Conservation (phyloP, 2,888 invertebrate species). For the Xanthia togata region DNA sequence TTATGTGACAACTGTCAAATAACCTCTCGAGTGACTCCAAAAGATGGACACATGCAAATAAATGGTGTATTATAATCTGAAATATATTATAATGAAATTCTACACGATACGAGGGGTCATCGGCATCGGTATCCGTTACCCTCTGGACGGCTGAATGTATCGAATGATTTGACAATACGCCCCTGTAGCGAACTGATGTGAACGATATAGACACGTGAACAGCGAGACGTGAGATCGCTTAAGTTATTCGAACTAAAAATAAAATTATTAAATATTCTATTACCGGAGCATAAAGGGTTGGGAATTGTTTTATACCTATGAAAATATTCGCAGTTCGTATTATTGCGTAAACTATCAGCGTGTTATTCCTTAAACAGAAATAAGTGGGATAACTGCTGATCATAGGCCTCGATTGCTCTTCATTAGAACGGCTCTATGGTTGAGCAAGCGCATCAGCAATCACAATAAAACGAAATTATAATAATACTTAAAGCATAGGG, state of each 20-base stretch:
- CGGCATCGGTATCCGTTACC: slow-evolving; percentile 64
- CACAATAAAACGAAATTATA: not conserved
- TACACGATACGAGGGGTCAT: slow-evolving; percentile 61
- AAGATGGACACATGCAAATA: slow-evolving; percentile 54
- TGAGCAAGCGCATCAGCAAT: not conserved
- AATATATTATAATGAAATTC: slow-evolving; percentile 66
- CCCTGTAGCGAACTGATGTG: slow-evolving; percentile 55
- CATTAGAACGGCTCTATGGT: not conserved
- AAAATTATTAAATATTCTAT: slow-evolving; percentile 50
- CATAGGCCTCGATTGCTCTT: not conserved
- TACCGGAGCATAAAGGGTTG: slow-evolving; percentile 30
- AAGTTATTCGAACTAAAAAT: slow-evolving; percentile 51
- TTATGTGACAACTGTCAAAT: slow-evolving; percentile 47
- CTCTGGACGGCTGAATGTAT: slow-evolving; percentile 52
- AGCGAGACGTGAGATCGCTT: slow-evolving; percentile 58
- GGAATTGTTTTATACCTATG: slow-evolving; percentile 1
- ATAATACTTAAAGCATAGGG: not conserved
- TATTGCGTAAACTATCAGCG: not conserved
- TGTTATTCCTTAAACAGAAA: no score
- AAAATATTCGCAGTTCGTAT: not conserved
- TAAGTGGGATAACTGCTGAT: not conserved
- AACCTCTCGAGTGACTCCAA: slow-evolving; percentile 43
- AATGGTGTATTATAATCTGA: slow-evolving; percentile 56
- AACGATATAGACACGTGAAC: slow-evolving; percentile 62
- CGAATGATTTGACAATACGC: slow-evolving; percentile 61